phyloP scores from a whole-genome alignment of 2,888 invertebrate genomes.

The Polydrusus cervinus region DNA sequence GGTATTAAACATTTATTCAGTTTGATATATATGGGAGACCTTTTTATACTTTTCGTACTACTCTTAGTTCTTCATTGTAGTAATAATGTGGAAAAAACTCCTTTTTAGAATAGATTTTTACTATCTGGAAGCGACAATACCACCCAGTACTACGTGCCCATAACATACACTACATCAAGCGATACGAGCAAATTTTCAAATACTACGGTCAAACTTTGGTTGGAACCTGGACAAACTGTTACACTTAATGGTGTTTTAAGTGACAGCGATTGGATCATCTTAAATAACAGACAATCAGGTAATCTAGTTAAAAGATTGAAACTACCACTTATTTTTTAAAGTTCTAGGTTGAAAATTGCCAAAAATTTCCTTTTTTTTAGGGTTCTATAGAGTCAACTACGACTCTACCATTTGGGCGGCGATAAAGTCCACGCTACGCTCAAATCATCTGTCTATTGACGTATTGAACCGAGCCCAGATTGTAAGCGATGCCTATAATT shows the following conservation, averaged over 20 bases:
- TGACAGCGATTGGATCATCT: conserved; percentile 58
- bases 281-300: conserved; percentile 59
- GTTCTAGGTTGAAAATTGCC: no score
- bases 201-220: conserved; percentile 66
- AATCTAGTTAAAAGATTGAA: background rate
- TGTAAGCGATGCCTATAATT: conserved; percentile 44
- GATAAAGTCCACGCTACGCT: conserved; percentile 25
- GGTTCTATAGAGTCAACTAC: conserved; percentile 47
- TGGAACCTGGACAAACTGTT: conserved; percentile 56
- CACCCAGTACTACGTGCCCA: conserved; percentile 72
- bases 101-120: conserved; percentile 58
- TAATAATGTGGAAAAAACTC: no score
- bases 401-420: conserved; percentile 39
- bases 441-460: conserved; percentile 42
- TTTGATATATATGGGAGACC: no score
- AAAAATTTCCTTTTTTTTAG: conserved; percentile 18
- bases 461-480: conserved; percentile 49
- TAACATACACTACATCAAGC: conserved; percentile 72
- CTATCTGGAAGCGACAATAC: conserved; percentile 43
- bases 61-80: no score
- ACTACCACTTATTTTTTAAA: no score
- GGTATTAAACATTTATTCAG: conserved; percentile 9
- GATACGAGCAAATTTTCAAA: conserved; percentile 67
- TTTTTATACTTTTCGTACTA: no score
- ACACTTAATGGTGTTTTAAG: conserved; percentile 40